Evolutionary conservation across 2,113 vertebrate genomes (phyloP).

Genomic region (Alligator mississippiensis): DNA sequence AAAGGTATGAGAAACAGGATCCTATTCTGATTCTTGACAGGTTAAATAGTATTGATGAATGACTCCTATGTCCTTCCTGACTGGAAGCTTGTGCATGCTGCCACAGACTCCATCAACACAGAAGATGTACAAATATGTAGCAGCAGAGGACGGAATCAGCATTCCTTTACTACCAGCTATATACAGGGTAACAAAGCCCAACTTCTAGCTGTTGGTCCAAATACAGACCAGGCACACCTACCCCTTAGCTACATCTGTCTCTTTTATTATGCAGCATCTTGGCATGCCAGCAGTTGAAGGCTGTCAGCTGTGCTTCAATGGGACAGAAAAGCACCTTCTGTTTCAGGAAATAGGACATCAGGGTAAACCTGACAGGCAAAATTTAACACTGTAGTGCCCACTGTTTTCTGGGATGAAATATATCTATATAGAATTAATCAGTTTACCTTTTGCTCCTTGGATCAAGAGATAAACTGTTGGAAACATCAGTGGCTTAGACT

Average conservation of each 20-base stretch:
- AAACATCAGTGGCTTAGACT: background rate
- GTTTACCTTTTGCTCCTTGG: background rate
- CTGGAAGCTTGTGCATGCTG: background rate
- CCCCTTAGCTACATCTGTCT: background rate
- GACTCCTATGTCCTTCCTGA: background rate
- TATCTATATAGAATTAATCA: fast-evolving
- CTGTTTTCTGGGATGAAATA: background rate
- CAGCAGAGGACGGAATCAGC: background rate
- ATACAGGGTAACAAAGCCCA: background rate
- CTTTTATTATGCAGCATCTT: background rate
- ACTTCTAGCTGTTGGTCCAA: background rate
- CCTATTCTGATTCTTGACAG: background rate
- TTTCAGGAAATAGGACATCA: background rate
- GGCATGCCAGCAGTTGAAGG: background rate
- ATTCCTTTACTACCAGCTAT: background rate
- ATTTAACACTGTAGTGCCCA: background rate
- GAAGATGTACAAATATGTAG: background rate
- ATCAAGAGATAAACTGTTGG: background rate
- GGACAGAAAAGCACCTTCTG: slow-evolving; percentile 52
- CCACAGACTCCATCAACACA: background rate
- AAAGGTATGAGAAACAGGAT: fast-evolving
- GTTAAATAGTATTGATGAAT: background rate
- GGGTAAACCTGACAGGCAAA: background rate
- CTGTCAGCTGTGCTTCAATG: slow-evolving; percentile 35
- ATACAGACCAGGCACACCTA: background rate